Evolutionary conservation across 37 sponge, comb jelly and placozoan species (phyloP), one percentile per base, ranked within the genome.

Genomic region (Beroe forskalii): DNA sequence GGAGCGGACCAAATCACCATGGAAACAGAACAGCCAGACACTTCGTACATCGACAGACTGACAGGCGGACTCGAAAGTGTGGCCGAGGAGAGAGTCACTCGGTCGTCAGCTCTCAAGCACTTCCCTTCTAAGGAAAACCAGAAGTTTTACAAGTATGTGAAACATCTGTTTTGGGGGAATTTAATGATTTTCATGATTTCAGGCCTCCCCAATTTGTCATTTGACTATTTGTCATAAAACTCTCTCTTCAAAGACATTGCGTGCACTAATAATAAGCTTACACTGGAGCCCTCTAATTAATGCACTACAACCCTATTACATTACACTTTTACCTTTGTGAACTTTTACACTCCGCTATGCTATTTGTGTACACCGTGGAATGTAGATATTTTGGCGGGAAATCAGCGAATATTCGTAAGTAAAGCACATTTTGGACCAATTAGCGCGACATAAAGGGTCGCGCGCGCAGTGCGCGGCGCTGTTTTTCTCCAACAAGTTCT

Each of bases 361-460:
- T 48, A 48, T 48, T 48, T 48, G 55, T 48, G 55, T 48, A 48
- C 6, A 6, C 12, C 12, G 12, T 48, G 55, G 55, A 48, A 48
- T 48, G 55, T 12, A 12, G 55, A 17, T 48, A 25, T 80, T 80
- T 80, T 80, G 86, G 86, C 86, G 86, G 86, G 86, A 80, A 80
- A 14, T n/a, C 17, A n/a, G 1, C 86, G 30, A 43, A 25, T 42
- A 42, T 25, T 12, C 40, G 23, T 80, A 80, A 30, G 25, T 17
- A 80, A 80, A 80, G 86, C 27, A 80, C 44, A 80, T 4, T 25
- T 80, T 3, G 27, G 30, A 25, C 55, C 86, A 80, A 44, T 80
- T 80, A 80, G 86, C 86, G 55, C 55, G 27, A 80, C 86, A 80
- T 80, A 80, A 80, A 44, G 12, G 40, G 28, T 0, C 48, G 86